Percentiles rank a stretch among this genome's conserved stretches.
These are phyloP conservation scores for Eublepharis macularius DNA, from an alignment of 2,113 vertebrate genomes.

Conservation along the genomic window DNA sequence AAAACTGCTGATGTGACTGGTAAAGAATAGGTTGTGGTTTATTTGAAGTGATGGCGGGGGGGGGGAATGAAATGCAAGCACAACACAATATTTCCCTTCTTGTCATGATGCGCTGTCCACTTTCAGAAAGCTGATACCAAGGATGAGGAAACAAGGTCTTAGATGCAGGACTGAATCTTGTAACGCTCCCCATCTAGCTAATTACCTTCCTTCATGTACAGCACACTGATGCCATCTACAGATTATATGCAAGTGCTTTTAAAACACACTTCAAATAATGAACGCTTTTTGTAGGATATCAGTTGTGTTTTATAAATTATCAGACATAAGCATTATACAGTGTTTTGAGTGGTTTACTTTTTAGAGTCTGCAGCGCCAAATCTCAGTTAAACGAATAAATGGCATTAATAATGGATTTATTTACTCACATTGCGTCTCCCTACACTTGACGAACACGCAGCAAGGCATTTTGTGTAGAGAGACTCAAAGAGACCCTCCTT, in stretches of 20 bases:
- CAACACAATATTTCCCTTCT: constrained; percentile 17
- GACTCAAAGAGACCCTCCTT: no score
- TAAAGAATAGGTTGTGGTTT: constrained; percentile 14
- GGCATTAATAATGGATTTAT: no score
- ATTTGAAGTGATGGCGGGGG: constrained; percentile 32
- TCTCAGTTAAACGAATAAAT: no score
- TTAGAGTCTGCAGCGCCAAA: neutral
- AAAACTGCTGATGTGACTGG: constrained; percentile 58
- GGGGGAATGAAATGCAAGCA: neutral
- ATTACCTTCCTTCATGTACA: constrained; percentile 38
- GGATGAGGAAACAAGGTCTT: constrained; percentile 34
- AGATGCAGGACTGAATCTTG: constrained; percentile 22
- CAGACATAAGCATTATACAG: no score
- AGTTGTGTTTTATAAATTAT: neutral
- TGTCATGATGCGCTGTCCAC: constrained; percentile 25
- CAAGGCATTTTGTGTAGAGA: no score
- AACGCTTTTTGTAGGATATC: neutral
- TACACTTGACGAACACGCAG: no score
- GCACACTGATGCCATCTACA: constrained; percentile 77
- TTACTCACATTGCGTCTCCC: no score
- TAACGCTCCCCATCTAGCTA: constrained; percentile 12
- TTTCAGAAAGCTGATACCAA: constrained; percentile 43
- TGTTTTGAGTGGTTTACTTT: neutral
- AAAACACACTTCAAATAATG: neutral
- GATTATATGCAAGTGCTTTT: constrained; percentile 32